Percentiles rank a stretch among this genome's conserved stretches.
Evolutionary conservation across 2,888 invertebrate genomes (phyloP).

Genomic region (Tubiluchus corallicola): DNA sequence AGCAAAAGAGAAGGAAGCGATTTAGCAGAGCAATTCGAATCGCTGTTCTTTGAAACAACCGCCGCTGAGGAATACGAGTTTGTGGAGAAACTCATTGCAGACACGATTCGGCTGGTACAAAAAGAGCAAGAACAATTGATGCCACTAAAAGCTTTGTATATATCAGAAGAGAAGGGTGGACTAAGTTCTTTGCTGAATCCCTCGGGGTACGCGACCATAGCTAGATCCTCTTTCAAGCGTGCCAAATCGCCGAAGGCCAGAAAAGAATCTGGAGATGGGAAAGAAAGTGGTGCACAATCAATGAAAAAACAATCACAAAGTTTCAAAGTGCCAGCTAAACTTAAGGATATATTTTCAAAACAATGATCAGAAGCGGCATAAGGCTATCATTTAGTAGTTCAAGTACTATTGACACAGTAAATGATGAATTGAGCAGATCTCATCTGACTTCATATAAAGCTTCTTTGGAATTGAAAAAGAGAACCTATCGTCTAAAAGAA

Average conservation of each 20-base stretch:
- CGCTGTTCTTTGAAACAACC: slow-evolving; percentile 26
- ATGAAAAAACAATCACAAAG: not conserved
- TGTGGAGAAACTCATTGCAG: slow-evolving; percentile 26
- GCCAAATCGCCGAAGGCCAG: not conserved
- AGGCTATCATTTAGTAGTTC: too few species aligned
- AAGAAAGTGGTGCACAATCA: not conserved
- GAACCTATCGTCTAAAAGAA: too few species aligned
- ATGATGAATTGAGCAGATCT: too few species aligned
- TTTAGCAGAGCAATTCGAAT: slow-evolving; percentile 23
- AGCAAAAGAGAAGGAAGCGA: slow-evolving; percentile 18
- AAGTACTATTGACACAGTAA: too few species aligned
- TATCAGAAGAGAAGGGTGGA: slow-evolving; percentile 15
- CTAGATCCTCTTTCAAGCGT: not conserved
- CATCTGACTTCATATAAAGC: too few species aligned
- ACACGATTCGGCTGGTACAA: slow-evolving; percentile 22
- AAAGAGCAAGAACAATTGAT: slow-evolving; percentile 22
- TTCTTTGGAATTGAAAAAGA: too few species aligned
- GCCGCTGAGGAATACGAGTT: slow-evolving; percentile 28
- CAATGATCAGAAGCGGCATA: not conserved
- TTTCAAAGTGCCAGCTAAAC: not conserved
- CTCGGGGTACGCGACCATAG: not conserved
- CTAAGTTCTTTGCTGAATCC: not conserved
- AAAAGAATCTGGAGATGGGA: not conserved
- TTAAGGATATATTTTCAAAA: slow-evolving; percentile 1
- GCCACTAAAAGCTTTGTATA: slow-evolving; percentile 23